These are phyloP conservation scores for Pachydiplax longipennis DNA, from an alignment of 2,888 invertebrate genomes.

Conservation along the genomic window DNA sequence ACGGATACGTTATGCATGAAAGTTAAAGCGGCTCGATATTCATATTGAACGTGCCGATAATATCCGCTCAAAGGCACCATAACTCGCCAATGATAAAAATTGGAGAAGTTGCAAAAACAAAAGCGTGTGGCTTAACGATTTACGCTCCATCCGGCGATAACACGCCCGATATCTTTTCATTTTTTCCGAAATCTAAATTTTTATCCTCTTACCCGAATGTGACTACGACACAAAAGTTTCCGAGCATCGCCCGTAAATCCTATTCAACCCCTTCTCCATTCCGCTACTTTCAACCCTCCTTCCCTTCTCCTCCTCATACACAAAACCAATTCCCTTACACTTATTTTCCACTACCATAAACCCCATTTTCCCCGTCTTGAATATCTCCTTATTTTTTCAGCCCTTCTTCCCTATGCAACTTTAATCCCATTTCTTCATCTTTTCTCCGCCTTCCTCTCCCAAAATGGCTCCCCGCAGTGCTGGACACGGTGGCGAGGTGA, in stretches of 20 bases:
- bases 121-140: too few species aligned
- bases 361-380: not conserved
- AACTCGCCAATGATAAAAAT: too few species aligned
- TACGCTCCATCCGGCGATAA: too few species aligned
- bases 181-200: not conserved
- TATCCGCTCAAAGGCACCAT: too few species aligned
- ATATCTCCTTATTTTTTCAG: not conserved
- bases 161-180: too few species aligned
- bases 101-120: too few species aligned
- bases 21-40: too few species aligned
- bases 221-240: not conserved
- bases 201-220: not conserved
- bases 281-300: not conserved
- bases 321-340: not conserved
- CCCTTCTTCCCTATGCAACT: not conserved
- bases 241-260: not conserved
- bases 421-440: not conserved
- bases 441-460: not conserved
- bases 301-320: not conserved
- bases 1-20: too few species aligned
- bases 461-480: not conserved
- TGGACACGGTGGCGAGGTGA: not conserved
- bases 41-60: too few species aligned
- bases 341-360: not conserved
- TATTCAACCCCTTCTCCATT: not conserved